Evolutionary conservation across 1,140 invertebrate genomes (phyloP).

Genomic region (Aleiodes sp.): DNA sequence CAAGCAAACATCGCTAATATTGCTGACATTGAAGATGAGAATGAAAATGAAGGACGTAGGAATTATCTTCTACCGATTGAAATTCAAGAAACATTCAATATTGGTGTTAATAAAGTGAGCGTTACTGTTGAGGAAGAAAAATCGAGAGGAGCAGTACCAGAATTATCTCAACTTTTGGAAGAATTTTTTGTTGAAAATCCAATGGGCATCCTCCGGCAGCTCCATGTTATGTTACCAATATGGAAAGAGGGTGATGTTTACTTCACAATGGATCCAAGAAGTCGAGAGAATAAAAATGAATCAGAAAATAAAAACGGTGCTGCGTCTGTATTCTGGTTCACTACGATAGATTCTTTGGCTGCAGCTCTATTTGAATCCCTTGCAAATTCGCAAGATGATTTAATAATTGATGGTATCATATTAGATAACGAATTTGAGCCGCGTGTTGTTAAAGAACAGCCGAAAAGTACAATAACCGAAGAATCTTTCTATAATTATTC

Average conservation of each 20-base stretch:
- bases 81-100: conserved; percentile 53
- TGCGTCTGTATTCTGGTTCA: conserved; percentile 54
- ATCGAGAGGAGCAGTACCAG: conserved; percentile 32
- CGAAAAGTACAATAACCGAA: conserved; percentile 40
- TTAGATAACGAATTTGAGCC: conserved; percentile 48
- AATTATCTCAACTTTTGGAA: conserved; percentile 40
- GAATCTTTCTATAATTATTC: conserved; percentile 51
- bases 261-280: conserved; percentile 55
- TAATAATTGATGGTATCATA: conserved; percentile 46
- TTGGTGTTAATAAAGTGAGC: conserved; percentile 52
- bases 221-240: conserved; percentile 49
- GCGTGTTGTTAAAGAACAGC: conserved; percentile 38
- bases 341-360: conserved; percentile 39
- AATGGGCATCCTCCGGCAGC: conserved; percentile 53
- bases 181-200: conserved; percentile 46
- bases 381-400: conserved; percentile 28
- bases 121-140: conserved; percentile 47
- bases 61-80: conserved; percentile 62
- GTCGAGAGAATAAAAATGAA: conserved; percentile 44
- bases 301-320: conserved; percentile 40
- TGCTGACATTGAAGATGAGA: conserved; percentile 42
- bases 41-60: conserved; percentile 47
- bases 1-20: conserved; percentile 58
- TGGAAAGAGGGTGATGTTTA: conserved; percentile 52
- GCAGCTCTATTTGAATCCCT: conserved; percentile 2